These are phyloP conservation scores for Anomalospiza imberbis DNA, from an alignment of 2,797 vertebrate species.

Conservation along the genomic window DNA sequence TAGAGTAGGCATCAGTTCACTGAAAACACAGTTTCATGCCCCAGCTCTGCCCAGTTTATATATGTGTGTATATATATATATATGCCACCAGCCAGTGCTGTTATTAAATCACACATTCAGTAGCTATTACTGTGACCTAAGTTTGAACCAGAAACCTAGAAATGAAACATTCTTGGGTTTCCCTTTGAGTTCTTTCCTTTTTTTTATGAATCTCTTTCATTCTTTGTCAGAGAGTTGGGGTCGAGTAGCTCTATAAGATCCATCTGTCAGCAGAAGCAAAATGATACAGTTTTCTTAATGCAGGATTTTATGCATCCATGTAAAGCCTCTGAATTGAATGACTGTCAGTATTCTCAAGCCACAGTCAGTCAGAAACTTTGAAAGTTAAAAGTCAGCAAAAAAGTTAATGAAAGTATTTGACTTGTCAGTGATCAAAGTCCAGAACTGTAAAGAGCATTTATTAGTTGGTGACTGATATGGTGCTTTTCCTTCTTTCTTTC, in stretches of 20 bases:
- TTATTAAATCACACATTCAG: conserved; percentile 22
- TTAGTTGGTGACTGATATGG: conserved; percentile 20
- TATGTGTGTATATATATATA: neutral
- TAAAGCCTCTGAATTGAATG: neutral
- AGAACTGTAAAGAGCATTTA: conserved; percentile 46
- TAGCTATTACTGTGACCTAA: conserved; percentile 22
- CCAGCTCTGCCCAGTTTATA: neutral
- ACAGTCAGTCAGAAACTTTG: conserved; percentile 14
- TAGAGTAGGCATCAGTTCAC: neutral
- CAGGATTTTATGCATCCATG: neutral
- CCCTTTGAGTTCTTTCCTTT: conserved; percentile 33
- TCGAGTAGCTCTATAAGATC: neutral
- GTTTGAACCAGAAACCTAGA: conserved; percentile 62
- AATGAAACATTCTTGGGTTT: conserved; percentile 56
- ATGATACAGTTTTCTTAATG: conserved; percentile 53
- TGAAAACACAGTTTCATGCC: neutral
- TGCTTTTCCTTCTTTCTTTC: conserved; percentile 24
- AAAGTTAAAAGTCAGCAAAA: conserved; percentile 45
- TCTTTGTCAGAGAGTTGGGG: conserved; percentile 46
- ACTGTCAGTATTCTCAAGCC: conserved; percentile 22
- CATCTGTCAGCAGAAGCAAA: conserved; percentile 57
- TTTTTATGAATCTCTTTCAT: conserved; percentile 19
- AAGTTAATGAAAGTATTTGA: conserved; percentile 63
- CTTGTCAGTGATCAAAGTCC: conserved; percentile 58
- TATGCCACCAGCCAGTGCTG: neutral